phyloP scores from a whole-genome alignment of 2,113 vertebrate genomes.

The Brachypodius melanocephalos region DNA sequence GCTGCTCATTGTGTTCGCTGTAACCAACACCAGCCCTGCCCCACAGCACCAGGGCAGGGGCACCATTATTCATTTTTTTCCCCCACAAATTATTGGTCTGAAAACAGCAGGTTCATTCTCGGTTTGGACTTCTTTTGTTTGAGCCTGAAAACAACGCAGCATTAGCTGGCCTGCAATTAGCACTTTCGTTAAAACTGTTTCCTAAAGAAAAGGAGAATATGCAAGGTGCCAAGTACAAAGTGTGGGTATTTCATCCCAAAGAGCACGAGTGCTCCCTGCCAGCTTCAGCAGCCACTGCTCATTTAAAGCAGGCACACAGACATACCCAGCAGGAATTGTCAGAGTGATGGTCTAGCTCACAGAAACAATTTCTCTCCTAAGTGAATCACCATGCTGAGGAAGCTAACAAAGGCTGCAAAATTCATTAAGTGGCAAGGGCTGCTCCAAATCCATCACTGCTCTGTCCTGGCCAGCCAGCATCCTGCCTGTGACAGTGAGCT shows the following conservation, averaged over 20 bases:
- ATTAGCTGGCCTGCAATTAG: background rate
- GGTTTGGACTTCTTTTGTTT: background rate
- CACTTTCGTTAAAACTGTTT: background rate
- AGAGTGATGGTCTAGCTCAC: background rate
- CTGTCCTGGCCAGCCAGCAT: background rate
- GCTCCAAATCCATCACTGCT: background rate
- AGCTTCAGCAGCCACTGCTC: background rate
- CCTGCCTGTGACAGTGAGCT: background rate
- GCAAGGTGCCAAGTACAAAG: background rate
- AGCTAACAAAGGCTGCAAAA: slow-evolving; percentile 23
- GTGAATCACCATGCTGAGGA: background rate
- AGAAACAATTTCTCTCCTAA: background rate
- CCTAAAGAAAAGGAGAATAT: background rate
- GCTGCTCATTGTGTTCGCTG: background rate
- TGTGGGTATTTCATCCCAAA: background rate
- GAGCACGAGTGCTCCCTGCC: background rate
- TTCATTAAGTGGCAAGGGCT: slow-evolving; percentile 23
- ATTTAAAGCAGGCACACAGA: background rate
- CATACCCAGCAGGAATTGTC: background rate
- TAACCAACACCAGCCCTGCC: background rate
- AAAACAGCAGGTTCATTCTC: background rate
- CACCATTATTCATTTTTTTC: background rate
- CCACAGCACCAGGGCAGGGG: background rate
- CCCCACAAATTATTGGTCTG: background rate
- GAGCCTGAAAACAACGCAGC: slow-evolving; percentile 8